Conservation (phyloP, 2,888 invertebrate genomes). For the Oxystoma pomonae region DNA sequence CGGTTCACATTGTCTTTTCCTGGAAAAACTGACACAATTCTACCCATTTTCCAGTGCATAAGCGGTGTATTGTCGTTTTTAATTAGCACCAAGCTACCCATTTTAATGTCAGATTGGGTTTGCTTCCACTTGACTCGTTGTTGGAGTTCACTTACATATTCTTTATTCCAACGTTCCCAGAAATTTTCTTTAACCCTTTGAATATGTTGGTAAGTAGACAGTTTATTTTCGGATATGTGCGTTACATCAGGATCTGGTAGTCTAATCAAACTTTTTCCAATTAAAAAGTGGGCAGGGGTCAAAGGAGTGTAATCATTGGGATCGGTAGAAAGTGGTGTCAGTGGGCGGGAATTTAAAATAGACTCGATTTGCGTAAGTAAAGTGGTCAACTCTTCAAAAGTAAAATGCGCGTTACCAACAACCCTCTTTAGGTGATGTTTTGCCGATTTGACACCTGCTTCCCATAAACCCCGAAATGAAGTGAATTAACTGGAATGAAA, state of each 20-base stretch:
- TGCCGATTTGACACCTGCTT: neutral
- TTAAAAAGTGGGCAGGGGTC: constrained; percentile 3
- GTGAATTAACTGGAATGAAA: neutral
- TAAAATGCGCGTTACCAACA: neutral
- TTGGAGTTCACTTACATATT: constrained; percentile 8
- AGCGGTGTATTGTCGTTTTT: constrained; percentile 10
- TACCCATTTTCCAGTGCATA: constrained; percentile 9
- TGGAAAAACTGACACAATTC: constrained; percentile 4
- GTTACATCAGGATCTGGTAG: constrained; percentile 5
- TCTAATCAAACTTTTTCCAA: neutral
- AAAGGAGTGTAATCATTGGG: neutral
- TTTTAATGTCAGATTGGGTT: neutral
- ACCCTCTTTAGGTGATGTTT: neutral
- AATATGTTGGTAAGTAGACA: neutral
- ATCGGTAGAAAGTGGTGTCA: constrained; percentile 5
- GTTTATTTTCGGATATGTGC: neutral
- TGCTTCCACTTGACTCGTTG: constrained; percentile 8
- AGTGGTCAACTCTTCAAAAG: neutral
- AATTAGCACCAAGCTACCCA: constrained; percentile 10
- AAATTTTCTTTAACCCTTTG: constrained; percentile 4
- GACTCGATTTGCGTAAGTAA: neutral
- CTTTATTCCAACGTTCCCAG: constrained; percentile 9
- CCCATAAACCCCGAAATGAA: neutral
- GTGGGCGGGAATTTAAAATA: neutral
- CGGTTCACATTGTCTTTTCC: constrained; percentile 1